Evolutionary conservation across 2,888 invertebrate species (phyloP).

Genomic region (Acleris emargana): DNA sequence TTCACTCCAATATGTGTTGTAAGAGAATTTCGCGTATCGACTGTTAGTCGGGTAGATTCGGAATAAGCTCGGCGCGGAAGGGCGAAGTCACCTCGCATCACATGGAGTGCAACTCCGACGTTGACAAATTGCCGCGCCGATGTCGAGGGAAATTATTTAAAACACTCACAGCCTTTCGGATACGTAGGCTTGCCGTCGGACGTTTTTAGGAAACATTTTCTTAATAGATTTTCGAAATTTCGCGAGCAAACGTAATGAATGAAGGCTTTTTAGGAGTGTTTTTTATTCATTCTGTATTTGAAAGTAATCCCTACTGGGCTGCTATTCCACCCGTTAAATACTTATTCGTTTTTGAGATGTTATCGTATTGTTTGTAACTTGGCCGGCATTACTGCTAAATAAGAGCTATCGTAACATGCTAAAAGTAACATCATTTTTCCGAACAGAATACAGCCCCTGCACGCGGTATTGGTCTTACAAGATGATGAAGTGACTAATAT

Average conservation of each 20-base stretch:
- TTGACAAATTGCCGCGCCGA: slow-evolving; percentile 59
- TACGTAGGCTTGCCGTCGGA: slow-evolving; percentile 11
- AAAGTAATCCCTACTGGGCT: no score
- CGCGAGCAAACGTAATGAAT: not conserved
- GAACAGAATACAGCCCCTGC: no score
- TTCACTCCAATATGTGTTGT: not conserved
- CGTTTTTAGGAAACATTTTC: slow-evolving; percentile 8
- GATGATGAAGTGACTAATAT: no score
- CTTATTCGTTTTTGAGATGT: no score
- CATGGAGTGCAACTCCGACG: slow-evolving; percentile 44
- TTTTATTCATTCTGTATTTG: no score
- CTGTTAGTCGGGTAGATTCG: slow-evolving; percentile 29
- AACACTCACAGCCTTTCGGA: slow-evolving; percentile 43
- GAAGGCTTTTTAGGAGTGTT: not conserved
- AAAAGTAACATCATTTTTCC: no score
- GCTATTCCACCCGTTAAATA: no score
- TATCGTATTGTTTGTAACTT: no score
- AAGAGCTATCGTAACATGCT: no score
- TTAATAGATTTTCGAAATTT: slow-evolving; percentile 1
- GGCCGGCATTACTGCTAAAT: no score
- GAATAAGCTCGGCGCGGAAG: slow-evolving; percentile 18
- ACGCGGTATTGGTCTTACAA: no score
- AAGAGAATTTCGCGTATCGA: not conserved
- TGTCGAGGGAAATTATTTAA: slow-evolving; percentile 63
- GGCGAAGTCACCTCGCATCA: slow-evolving; percentile 30